Percentiles rank a stretch among this genome's conserved stretches.
phyloP scores from a whole-genome alignment of 2,113 vertebrate genomes.

The Thermophis baileyi region DNA sequence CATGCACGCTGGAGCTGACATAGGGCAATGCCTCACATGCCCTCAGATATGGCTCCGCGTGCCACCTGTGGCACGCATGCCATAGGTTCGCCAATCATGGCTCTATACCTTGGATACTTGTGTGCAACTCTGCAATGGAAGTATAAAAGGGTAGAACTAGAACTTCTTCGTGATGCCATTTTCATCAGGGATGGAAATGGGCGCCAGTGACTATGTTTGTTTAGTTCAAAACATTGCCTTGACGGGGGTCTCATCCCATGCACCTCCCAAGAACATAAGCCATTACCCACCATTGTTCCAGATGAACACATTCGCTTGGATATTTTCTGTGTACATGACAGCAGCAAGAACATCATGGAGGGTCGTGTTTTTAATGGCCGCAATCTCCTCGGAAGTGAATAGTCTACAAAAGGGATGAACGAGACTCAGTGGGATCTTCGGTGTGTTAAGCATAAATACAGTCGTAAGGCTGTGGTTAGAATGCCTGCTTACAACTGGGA shows the following conservation, averaged over 20 bases:
- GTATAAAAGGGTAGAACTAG: neutral
- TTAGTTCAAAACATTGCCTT: neutral
- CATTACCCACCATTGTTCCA: constrained; percentile 77
- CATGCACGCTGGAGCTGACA: no score
- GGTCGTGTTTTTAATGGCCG: constrained; percentile 69
- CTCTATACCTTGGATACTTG: neutral
- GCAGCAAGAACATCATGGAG: constrained; percentile 73
- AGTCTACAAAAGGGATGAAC: constrained; percentile 65
- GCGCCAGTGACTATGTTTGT: neutral
- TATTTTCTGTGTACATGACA: constrained; percentile 55
- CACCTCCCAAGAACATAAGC: rapidly evolving
- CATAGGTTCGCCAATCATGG: no score
- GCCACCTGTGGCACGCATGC: no score
- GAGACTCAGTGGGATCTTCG: neutral
- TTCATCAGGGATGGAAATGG: neutral
- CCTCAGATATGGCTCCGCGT: no score
- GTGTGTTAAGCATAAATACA: neutral
- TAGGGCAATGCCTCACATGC: no score
- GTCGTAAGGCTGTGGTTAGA: neutral
- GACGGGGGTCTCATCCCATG: neutral
- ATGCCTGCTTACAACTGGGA: neutral
- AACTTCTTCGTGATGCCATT: neutral
- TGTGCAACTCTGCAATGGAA: neutral
- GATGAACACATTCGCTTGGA: constrained; percentile 78
- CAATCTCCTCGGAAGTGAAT: constrained; percentile 78